Conservation (phyloP, 2,797 vertebrate genomes). For the Mallotus villosus region DNA sequence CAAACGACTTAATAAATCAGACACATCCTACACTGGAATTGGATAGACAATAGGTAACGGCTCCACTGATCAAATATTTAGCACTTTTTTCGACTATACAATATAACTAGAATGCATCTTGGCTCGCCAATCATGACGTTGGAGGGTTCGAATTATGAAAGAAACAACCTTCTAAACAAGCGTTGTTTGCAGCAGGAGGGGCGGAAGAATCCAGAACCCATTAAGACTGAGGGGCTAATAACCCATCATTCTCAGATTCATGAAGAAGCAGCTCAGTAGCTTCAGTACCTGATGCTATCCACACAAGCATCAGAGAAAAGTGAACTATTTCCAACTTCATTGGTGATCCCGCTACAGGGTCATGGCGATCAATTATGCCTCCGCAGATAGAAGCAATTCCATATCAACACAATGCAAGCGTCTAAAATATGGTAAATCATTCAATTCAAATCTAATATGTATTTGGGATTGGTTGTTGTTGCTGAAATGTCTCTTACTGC, state of each 20-base stretch:
- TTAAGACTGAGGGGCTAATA: background rate
- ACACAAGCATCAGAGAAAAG: background rate
- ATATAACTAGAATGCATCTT: slow-evolving; percentile 18
- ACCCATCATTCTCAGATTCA: background rate
- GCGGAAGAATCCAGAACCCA: background rate
- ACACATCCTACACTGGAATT: slow-evolving; percentile 21
- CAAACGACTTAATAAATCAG: slow-evolving; percentile 31
- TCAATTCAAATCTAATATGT: background rate
- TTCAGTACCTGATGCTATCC: background rate
- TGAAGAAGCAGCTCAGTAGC: background rate
- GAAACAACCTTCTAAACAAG: slow-evolving; percentile 22
- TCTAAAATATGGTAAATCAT: background rate
- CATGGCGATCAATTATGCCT: background rate
- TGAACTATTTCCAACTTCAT: background rate
- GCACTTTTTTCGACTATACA: slow-evolving; percentile 25
- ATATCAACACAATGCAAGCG: slow-evolving; percentile 9
- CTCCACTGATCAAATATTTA: slow-evolving; percentile 9
- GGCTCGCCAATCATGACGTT: slow-evolving; percentile 16
- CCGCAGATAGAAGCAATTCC: slow-evolving; percentile 6
- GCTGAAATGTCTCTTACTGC: background rate
- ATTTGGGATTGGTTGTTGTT: background rate
- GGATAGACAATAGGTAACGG: slow-evolving; percentile 12
- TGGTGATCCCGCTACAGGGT: background rate
- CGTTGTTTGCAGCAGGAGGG: background rate
- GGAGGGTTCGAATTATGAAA: slow-evolving; percentile 14